These are phyloP conservation scores for Sorex fumeus DNA, from an alignment of 2,113 vertebrate species.

Conservation along the genomic window DNA sequence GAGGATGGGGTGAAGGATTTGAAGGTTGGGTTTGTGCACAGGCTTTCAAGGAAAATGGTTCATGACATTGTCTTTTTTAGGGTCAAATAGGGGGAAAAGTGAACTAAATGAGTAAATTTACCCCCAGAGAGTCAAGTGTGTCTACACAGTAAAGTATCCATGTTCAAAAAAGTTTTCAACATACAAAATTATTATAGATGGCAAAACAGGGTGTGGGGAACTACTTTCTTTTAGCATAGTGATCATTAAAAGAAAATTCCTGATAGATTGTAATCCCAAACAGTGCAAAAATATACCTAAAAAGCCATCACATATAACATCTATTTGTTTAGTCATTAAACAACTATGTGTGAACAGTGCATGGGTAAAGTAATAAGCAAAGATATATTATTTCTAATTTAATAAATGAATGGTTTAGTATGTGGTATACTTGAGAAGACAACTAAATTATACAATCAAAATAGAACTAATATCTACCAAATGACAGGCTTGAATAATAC, in stretches of 20 bases:
- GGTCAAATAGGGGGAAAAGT: neutral
- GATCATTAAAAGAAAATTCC: constrained; percentile 23
- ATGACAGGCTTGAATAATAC: neutral
- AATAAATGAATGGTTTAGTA: neutral
- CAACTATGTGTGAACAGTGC: neutral
- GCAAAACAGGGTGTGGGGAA: neutral
- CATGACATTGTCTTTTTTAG: constrained; percentile 27
- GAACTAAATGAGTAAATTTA: neutral
- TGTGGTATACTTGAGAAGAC: neutral
- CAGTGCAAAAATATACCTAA: neutral
- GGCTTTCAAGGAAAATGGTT: neutral
- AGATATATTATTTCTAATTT: neutral
- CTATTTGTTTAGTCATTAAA: neutral
- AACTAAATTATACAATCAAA: constrained; percentile 24
- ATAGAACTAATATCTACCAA: constrained; percentile 33
- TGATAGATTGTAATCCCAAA: neutral
- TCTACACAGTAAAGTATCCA: neutral
- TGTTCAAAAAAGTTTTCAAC: neutral
- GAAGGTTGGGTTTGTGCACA: neutral
- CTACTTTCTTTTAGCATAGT: neutral
- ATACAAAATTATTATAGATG: constrained; percentile 13
- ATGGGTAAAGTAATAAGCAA: neutral
- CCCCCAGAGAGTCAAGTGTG: neutral
- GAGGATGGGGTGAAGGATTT: neutral
- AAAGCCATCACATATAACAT: neutral